Evolutionary conservation across 2,888 invertebrate genomes (phyloP), one percentile per base, ranked within the genome.

Genomic region (Hydriomena furcata): DNA sequence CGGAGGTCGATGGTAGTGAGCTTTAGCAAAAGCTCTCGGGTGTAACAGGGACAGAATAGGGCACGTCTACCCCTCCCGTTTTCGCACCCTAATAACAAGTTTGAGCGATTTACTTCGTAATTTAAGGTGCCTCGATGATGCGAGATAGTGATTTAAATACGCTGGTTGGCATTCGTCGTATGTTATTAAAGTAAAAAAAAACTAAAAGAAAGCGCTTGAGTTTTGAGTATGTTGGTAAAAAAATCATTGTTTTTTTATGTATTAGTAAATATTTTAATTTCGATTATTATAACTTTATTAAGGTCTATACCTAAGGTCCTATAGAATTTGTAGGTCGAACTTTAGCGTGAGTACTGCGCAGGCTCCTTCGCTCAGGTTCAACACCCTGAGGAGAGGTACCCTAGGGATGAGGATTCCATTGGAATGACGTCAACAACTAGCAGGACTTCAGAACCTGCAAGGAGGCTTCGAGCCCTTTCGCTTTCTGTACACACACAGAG

Each of bases 391-490:
- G 73, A 71, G 85, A 75, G 89, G 86, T 84, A 83, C 86, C 83
- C 79, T 76, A 83, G 85, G 89, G 88, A 87, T 86, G 83, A 80
- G 78, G 75, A 80, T 79, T 83, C 83, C 81, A 82, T 87, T 86
- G 82, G 83, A 84, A 87, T 91, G 91, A 91, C 91, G 91, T 91
- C 91, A 92, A 91, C 87, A 91, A 85, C 77, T 85, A 91, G 58
- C 84, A 91, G 91, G 91, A 79, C 61, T 61, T 63, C 86, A 91
- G 76, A 82, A 67, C 52, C 50, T 40, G 28, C 25, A 43, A 82
- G 71, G 84, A 84, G 77, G 57, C 62, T 52, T 49, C 63, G 62
- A 53, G 70, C 72, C 73, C 75, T 77, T 75, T 74, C 73, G 71
- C 71, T 76, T 70, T 73, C 65, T 49, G 58, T 64, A 11, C 25